Percentiles rank a stretch among this genome's conserved stretches.
Conservation (phyloP, 2,113 vertebrate genomes). For the Scopus umbretta region DNA sequence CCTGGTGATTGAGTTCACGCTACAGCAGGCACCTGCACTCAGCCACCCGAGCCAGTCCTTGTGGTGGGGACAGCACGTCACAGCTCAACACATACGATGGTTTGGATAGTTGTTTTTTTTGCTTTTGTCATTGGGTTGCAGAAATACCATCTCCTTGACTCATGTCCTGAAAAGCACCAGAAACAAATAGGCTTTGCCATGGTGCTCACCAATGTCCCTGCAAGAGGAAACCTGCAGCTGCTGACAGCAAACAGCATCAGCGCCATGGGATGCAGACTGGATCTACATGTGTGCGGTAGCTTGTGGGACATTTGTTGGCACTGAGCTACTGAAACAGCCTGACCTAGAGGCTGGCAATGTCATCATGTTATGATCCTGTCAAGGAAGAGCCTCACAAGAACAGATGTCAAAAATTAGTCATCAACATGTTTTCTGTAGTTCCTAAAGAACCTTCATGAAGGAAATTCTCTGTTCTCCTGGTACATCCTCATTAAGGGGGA, state of each 20-base stretch:
- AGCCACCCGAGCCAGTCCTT: neutral
- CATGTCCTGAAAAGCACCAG: neutral
- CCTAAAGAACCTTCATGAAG: neutral
- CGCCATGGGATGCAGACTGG: neutral
- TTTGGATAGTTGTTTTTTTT: neutral
- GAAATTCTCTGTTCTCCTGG: neutral
- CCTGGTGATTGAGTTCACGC: neutral
- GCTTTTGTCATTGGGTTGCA: neutral
- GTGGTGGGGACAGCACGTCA: neutral
- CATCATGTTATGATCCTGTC: neutral
- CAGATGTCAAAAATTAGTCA: neutral
- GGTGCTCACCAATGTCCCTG: neutral
- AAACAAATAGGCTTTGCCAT: neutral
- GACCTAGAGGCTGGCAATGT: neutral
- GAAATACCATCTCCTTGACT: neutral
- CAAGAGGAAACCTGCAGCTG: neutral
- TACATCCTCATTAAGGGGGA: neutral
- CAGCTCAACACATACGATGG: neutral
- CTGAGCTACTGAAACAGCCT: neutral
- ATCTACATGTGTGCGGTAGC: neutral
- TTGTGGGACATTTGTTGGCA: neutral
- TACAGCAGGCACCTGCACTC: neutral
- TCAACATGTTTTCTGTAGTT: neutral
- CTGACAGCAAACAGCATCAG: neutral
- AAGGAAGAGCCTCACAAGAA: neutral